phyloP scores from a whole-genome alignment of 1,140 invertebrate genomes.

The Aporrectodea caliginosa region DNA sequence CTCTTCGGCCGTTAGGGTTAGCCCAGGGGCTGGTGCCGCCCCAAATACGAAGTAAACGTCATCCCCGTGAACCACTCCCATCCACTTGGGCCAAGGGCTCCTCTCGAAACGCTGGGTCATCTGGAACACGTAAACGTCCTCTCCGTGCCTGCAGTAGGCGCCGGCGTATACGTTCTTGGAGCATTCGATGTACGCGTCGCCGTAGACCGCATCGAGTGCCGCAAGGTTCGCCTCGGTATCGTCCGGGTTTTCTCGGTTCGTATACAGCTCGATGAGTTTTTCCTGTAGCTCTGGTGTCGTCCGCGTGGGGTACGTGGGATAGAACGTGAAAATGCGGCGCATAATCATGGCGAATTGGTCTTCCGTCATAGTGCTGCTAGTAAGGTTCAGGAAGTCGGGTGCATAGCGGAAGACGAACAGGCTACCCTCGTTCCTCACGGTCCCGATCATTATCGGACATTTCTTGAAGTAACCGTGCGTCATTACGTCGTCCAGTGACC shows the following conservation, averaged over 20 bases:
- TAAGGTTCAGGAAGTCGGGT: conserved; percentile 35
- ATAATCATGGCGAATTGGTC: conserved; percentile 65
- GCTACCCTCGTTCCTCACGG: conserved; percentile 82
- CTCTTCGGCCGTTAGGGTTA: conserved; percentile 67
- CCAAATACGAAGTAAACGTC: conserved; percentile 90
- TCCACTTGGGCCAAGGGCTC: conserved; percentile 90
- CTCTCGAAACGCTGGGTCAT: conserved; percentile 72
- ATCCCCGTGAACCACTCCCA: conserved; percentile 88
- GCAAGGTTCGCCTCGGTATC: conserved; percentile 78
- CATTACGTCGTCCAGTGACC: conserved; percentile 71
- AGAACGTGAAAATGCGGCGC: conserved; percentile 36
- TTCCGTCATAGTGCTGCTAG: conserved; percentile 58
- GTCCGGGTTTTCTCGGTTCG: conserved; percentile 76
- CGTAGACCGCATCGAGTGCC: conserved; percentile 85
- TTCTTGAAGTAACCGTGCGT: conserved; percentile 84
- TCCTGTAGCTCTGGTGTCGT: conserved; percentile 75
- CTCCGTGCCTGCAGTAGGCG: conserved; percentile 78
- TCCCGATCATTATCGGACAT: conserved; percentile 87
- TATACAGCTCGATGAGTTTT: conserved; percentile 86
- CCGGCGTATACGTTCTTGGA: conserved; percentile 88
- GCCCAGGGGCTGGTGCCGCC: conserved; percentile 76
- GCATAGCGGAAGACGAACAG: conserved; percentile 88
- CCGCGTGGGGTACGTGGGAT: conserved; percentile 45
- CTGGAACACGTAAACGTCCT: conserved; percentile 80
- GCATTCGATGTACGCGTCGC: conserved; percentile 94